Evolutionary conservation across 2,113 vertebrate genomes (phyloP).

Genomic region (Laticauda laticaudata): DNA sequence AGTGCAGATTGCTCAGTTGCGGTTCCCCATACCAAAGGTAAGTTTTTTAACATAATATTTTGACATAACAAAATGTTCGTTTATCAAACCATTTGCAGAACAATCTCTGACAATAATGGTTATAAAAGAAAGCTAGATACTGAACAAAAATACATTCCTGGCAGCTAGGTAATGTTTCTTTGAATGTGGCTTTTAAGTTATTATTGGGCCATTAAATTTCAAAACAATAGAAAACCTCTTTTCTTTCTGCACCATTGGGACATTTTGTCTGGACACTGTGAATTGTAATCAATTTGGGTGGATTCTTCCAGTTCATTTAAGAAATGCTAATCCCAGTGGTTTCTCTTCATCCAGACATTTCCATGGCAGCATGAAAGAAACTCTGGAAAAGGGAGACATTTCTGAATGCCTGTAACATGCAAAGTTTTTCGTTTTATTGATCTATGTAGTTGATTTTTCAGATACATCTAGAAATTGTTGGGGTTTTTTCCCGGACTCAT

Average conservation of each 20-base stretch:
- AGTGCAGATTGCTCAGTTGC: conserved; percentile 79
- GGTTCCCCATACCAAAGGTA: conserved; percentile 94
- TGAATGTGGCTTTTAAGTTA: not conserved
- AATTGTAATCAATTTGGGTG: not conserved
- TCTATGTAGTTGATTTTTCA: not conserved
- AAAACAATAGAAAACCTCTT: not conserved
- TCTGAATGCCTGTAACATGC: not conserved
- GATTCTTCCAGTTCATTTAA: not conserved
- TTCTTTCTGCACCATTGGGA: not conserved
- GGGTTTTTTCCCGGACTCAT: not conserved
- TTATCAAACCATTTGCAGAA: not conserved
- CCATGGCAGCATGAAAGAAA: not conserved
- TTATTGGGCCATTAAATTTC: not conserved
- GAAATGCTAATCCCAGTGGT: not conserved
- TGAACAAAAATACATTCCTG: not conserved
- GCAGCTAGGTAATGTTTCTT: not conserved
- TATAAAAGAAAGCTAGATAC: not conserved
- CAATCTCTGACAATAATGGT: not conserved
- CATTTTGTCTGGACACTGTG: not conserved
- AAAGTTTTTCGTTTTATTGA: not conserved
- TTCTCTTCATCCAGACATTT: not conserved
- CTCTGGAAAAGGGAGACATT: not conserved
- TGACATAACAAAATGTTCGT: not conserved
- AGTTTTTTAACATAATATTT: not conserved
- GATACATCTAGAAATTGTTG: not conserved